Base-by-base conservation (phyloP, 2,888 invertebrate species). In the Pseudococcus longispinus region DNA sequence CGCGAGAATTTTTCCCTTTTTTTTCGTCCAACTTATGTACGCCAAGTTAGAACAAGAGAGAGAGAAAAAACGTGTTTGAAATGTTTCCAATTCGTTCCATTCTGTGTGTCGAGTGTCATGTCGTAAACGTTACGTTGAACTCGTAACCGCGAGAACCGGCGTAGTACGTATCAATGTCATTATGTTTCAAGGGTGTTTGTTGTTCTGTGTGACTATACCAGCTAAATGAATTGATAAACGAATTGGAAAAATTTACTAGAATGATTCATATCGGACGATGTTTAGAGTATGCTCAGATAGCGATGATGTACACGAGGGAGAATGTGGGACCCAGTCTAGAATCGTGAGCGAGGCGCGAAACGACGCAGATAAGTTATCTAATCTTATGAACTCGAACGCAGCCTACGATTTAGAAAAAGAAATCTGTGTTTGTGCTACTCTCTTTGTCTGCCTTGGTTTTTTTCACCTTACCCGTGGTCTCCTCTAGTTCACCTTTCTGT, bases 41-140 rank as follows among this genome's bases (percentile, higher is more conserved):
- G 6, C 32, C 6, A 77, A 77, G 32, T 11, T 37, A 9, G 32
- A 44, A 82, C n/a, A 44, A 44, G 51, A 46, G 20, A 51, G 18
- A 44, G 46, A 82, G 44, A 51, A 29, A n/a, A 46, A 46, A 83
- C 44, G 46, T 46, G 51, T 83, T 83, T 46, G 83, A 83, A 83
- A 83, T 26, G 83, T 70, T 85, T 85, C 85, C 85, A 74, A 85
- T 23, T 85, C 65, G 85, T 85, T 74, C 46, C 44, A 82, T 44
- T 82, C 44, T 42, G 23, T n/a, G 77, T 77, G 37, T 74, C 18
- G 37, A 20, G 13, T 37, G 1, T 6, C 42, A 18, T 82, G 44
- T 82, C 32, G 83, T 51, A 26, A 80, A 44, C 86, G 80, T 86
- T 86, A n/a, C 51, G 80, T 86, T 86, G 80, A 80, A 86, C 80